Evolutionary conservation across 2,888 invertebrate species (phyloP), one percentile per base, ranked within the genome.

Genomic region (Lacanobia wlatinum): DNA sequence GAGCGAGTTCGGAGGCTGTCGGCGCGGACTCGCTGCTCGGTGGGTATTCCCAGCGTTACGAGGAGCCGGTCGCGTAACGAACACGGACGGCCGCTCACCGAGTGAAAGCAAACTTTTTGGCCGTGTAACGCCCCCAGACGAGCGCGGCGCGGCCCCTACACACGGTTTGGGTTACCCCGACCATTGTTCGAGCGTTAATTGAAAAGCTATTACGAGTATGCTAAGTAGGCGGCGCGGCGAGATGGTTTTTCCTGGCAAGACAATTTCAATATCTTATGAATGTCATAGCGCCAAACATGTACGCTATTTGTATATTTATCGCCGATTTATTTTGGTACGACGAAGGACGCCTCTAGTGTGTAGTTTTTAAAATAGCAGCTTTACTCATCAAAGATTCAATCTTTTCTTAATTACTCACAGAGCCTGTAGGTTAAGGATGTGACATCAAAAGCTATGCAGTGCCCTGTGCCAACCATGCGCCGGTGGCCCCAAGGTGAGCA

Each of bases 1-100:
- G 80, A 80, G 71, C 66, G 75, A 70, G 82, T 79, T 83, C 79
- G 70, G 80, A 88, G 83, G 87, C 84, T 83, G 85, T 78, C 85
- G 84, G 81, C 67, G 52, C 53, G 55, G 65, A 61, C 60, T 84
- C 82, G 74, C 56, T 93, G 61, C 60, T 84, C 82, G 74, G 58
- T 93, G 94, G 94, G 93, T 93, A 93, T 92, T 94, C 90, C 95
- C 94, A 90, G 73, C 77, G 75, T 87, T 86, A 82, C 84, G 86
- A 74, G 82, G 86, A 81, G 78, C 77, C 84, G 88, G 80, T 89
- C 90, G 87, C 89, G 86, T 89, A 90, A 90, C 85, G 78, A 87
- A 78, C 84, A 60, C 78, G 78, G 74, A 76, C 84, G 80, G 84
- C 85, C 85, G 84, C 76, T 78, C 86, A 80, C 78, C 76, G 79